A percentile compares a stretch with the other conserved stretches of the same genome.
Evolutionary conservation across 2,888 invertebrate genomes (phyloP).

Genomic region (Drosophila neutralis): DNA sequence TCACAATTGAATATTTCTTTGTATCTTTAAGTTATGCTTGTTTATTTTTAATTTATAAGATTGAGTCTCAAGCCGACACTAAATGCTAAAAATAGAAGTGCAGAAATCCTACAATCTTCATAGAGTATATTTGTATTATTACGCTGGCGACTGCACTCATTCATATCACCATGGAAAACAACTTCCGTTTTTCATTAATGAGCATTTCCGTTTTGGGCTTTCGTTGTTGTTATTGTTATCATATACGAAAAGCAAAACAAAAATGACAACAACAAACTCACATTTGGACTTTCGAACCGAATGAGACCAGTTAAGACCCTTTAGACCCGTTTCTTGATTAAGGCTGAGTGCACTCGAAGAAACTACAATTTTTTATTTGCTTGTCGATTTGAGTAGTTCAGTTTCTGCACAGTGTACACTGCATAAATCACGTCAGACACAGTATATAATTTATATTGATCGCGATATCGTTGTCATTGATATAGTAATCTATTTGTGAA

Average conservation of each 20-base stretch:
- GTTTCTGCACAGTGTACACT: neutral
- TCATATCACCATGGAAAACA: slow-evolving; percentile 60
- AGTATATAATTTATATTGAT: slow-evolving; percentile 32
- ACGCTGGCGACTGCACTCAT: slow-evolving; percentile 33
- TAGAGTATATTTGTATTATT: slow-evolving; percentile 15
- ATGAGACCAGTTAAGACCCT: slow-evolving; percentile 22
- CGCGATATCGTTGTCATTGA: slow-evolving; percentile 39
- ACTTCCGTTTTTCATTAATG: slow-evolving; percentile 69
- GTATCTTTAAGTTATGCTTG: neutral
- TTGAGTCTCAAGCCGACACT: slow-evolving; percentile 23
- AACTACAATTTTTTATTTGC: neutral
- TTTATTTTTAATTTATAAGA: slow-evolving; percentile 9
- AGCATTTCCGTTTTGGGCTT: slow-evolving; percentile 60
- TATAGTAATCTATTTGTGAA: slow-evolving; percentile 35
- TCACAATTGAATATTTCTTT: slow-evolving; percentile 4
- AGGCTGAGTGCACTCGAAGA: neutral
- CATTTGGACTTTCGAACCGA: slow-evolving; percentile 42
- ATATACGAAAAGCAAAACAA: slow-evolving; percentile 21
- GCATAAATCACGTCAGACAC: slow-evolving; percentile 44
- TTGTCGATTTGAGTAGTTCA: neutral
- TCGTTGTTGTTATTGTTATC: slow-evolving; percentile 35
- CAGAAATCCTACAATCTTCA: slow-evolving; percentile 18
- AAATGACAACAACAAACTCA: slow-evolving; percentile 3
- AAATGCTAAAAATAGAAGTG: slow-evolving; percentile 22
- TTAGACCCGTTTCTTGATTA: slow-evolving; percentile 33